Base-by-base conservation (phyloP, 2,797 vertebrate genomes). In the Lacerta agilis region DNA sequence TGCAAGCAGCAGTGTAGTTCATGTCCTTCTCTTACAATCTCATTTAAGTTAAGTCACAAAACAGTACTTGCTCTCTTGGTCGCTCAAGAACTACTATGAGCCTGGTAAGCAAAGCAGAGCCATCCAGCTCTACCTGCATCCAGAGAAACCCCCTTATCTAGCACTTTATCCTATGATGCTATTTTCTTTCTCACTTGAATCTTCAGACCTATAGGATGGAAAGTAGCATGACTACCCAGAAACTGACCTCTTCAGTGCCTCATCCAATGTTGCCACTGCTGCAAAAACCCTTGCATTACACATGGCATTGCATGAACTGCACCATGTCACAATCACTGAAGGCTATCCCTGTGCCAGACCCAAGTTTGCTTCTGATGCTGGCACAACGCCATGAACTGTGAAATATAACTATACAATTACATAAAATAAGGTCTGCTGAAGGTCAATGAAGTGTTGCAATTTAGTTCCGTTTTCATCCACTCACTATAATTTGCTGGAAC, bases 341-440 rank as follows among this genome's bases (percentile, higher is more conserved):
- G 55, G 55, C 82, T 76, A 87, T 15, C 20, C 33, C 29, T 64
- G 11, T 82, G 29, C 55, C 69, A 82, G 86, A 64, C 36, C 27
- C 49, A 82, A 45, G 58, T 73, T 20, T 66, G 67, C 58, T 79
- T 55, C 55, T 64, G 20, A 49, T 66, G 55, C n/a, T 85, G 87
- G 87, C 67, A 29, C 29, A 15, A 45, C 29, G 77, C 67, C 82
- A 85, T 18, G 27, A 72, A 55, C 82, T 64, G 82, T 64, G 69
- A 83, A 77, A 78, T 41, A 66, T n/a, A 88, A 82, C 75, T 83
- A 83, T 67, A 83, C 81, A 77, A 76, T 87, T 83, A 58, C 45
- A 77, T 69, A 88, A 85, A 80, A 85, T 43, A 85, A 88, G 77
- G 77, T 36, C 61, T 64, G 23, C 33, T 23, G 82, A 88, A 88